These are phyloP conservation scores for Labeo calbasu DNA, from an alignment of 2,797 vertebrate genomes.

Conservation along the genomic window DNA sequence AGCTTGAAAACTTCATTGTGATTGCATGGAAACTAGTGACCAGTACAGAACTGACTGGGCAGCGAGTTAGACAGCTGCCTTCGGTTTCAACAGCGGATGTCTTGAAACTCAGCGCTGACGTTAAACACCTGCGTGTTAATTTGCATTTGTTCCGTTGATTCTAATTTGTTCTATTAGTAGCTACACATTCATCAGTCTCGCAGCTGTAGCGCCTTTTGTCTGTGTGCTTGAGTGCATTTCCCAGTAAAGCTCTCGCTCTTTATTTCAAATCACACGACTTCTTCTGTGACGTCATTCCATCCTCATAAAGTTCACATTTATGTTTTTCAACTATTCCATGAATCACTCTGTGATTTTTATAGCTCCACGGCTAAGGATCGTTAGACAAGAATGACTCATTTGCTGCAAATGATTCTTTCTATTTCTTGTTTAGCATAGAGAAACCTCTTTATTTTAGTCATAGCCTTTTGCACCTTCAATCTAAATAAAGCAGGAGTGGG, in stretches of 20 bases:
- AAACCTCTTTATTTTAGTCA: background rate
- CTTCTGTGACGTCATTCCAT: conserved; percentile 18
- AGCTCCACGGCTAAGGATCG: background rate
- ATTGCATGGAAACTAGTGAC: background rate
- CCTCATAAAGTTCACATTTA: background rate
- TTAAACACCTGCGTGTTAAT: conserved; percentile 35
- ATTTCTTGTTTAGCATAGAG: background rate
- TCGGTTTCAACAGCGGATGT: background rate
- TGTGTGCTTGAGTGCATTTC: conserved; percentile 1
- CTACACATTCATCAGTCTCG: background rate
- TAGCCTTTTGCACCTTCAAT: background rate
- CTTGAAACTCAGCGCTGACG: background rate
- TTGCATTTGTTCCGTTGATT: conserved; percentile 24
- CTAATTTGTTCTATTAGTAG: conserved; percentile 23
- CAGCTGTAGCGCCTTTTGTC: conserved; percentile 21
- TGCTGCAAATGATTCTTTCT: conserved; percentile 1
- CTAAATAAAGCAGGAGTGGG: conserved; percentile 8
- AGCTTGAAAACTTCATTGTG: background rate
- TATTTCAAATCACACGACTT: background rate
- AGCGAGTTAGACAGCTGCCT: background rate
- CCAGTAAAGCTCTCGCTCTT: conserved; percentile 20
- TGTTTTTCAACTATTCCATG: conserved; percentile 2
- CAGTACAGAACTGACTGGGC: background rate
- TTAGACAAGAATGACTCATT: conserved; percentile 34
- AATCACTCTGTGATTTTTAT: conserved; percentile 1